These are phyloP conservation scores for Phenganax marumi DNA, from an alignment of 92 coral and sea anemone species.

Conservation along the genomic window DNA sequence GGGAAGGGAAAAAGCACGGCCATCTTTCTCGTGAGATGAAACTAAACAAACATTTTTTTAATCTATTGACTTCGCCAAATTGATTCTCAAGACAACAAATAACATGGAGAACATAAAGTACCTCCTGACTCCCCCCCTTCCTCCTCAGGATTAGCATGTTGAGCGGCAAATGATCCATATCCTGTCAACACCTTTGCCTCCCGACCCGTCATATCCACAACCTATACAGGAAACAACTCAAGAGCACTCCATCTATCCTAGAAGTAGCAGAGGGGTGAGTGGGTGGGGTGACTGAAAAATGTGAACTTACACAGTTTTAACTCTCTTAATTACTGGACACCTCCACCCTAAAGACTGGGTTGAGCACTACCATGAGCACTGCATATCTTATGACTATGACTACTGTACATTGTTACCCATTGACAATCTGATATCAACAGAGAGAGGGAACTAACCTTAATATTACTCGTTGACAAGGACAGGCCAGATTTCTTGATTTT, in stretches of 20 bases:
- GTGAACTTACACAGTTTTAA: too few species aligned
- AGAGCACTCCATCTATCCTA: not conserved
- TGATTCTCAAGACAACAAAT: not conserved
- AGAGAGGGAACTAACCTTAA: conserved; percentile 12
- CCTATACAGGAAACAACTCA: conserved; percentile 48
- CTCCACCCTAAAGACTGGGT: too few species aligned
- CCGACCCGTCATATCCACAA: conserved; percentile 99
- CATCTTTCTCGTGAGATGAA: conserved; percentile 73
- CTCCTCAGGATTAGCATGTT: conserved; percentile 97
- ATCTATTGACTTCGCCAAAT: not conserved
- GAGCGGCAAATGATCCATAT: conserved; percentile 95
- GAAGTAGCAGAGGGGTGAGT: too few species aligned
- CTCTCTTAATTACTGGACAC: too few species aligned
- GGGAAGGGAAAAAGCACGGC: conserved; percentile 85
- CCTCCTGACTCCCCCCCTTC: conserved; percentile 87
- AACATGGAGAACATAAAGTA: conserved; percentile 29
- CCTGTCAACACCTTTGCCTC: conserved; percentile 95
- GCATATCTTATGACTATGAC: too few species aligned
- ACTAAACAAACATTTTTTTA: not conserved
- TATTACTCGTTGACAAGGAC: conserved; percentile 36
- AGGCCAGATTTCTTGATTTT: conserved; percentile 35
- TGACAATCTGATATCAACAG: too few species aligned
- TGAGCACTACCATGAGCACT: too few species aligned
- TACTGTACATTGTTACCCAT: too few species aligned
- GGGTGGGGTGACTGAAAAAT: too few species aligned